Base-by-base conservation (phyloP, 1,140 invertebrate species). In the Pectinophora gossypiella region DNA sequence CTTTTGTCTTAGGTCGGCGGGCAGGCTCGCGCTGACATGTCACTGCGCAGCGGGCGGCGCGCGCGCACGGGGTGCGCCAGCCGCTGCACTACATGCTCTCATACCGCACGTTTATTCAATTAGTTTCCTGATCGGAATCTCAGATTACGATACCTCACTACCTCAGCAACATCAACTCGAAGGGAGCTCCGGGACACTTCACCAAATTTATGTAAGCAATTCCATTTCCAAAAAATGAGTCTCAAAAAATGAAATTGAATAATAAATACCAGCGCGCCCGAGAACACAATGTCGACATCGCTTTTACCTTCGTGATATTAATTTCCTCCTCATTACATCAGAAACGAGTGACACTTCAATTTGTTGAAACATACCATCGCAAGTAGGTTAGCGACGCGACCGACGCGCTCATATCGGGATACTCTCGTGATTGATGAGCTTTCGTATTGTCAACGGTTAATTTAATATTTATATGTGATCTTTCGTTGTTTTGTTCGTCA, bases 1-100 rank as follows among this genome's bases (percentile, higher is more conserved):
- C 81, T 85, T 87, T 85, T 87, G 83, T 85, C 72, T 87, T 76
- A 83, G 71, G 64, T 69, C 71, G 61, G 62, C 61, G 59, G 64
- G 61, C 51, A 57, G 46, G 51, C 51, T 38, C 62, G 13, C 51
- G 68, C 66, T 71, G 74, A 81, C 73, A 73, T 76, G 78, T 72
- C 69, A 58, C 68, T 56, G 59, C 83, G 51, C 82, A 76, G 76
- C 76, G 69, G 78, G 81, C 64, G 51, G 68, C 73, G 43, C 13
- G 16, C 10, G 10, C 27, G 27, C n/a, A n/a, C 27, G 27, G 2
- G n/a, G 27, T n/a, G 27, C 27, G n/a, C 27, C 27, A 32, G n/a
- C 27, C n/a, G n/a, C 27, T 32, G 6, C 27, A 32, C 27, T 32
- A 32, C 27, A 32, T 12, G 7, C 27, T 1, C 27, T n/a, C 27